Percentiles rank a stretch among this genome's conserved stretches.
These are phyloP conservation scores for Dicranocentrus wangi DNA, from an alignment of 2,888 invertebrate genomes.

Conservation along the genomic window DNA sequence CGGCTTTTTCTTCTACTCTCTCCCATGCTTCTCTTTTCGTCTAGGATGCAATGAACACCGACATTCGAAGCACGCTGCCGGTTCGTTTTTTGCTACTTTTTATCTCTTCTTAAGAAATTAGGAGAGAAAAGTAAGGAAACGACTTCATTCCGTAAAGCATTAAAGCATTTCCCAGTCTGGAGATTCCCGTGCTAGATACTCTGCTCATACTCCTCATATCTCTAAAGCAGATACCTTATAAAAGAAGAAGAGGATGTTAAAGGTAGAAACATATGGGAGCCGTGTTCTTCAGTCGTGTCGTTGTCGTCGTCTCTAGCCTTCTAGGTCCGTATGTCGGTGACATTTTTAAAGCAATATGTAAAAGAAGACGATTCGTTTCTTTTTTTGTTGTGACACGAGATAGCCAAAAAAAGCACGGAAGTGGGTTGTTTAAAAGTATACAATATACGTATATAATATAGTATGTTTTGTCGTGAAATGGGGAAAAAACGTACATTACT, in stretches of 20 bases:
- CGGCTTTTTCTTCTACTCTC: too few species aligned
- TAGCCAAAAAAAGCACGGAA: slow-evolving; percentile 48
- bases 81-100: not conserved
- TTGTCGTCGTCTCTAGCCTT: not conserved
- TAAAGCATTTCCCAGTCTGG: slow-evolving; percentile 21
- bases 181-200: slow-evolving; percentile 32
- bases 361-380: slow-evolving; percentile 29
- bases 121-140: slow-evolving; percentile 5
- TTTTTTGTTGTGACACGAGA: slow-evolving; percentile 45
- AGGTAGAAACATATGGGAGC: slow-evolving; percentile 46
- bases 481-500: too few species aligned
- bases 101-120: slow-evolving; percentile 17
- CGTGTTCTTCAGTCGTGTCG: too few species aligned
- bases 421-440: slow-evolving; percentile 36
- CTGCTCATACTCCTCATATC: not conserved
- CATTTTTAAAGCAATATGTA: slow-evolving; percentile 53
- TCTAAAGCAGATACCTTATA: too few species aligned
- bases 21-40: too few species aligned
- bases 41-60: too few species aligned
- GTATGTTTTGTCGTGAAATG: too few species aligned
- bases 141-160: not conserved
- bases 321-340: slow-evolving; percentile 55
- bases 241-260: too few species aligned
- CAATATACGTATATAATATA: not conserved
- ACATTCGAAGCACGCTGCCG: not conserved